These are phyloP conservation scores for Microcebus tavaratra DNA, from an alignment of 2,113 vertebrate species.

Conservation along the genomic window DNA sequence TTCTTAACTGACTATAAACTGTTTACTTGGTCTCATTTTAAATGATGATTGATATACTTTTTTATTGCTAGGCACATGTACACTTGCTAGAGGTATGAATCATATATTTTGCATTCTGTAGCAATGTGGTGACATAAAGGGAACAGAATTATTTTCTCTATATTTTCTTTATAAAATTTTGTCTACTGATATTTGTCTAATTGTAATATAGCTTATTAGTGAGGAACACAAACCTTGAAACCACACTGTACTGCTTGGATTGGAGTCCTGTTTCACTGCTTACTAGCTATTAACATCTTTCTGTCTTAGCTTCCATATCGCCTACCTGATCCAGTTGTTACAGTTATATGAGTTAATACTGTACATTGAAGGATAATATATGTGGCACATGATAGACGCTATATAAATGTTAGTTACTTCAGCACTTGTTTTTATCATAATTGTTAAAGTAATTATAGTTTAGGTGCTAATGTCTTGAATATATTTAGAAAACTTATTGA, in stretches of 20 bases:
- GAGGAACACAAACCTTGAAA: neutral
- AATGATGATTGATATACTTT: neutral
- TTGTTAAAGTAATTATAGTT: neutral
- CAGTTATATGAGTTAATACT: neutral
- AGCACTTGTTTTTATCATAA: neutral
- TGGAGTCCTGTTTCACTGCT: neutral
- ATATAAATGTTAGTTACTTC: neutral
- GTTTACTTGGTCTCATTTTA: constrained; percentile 17
- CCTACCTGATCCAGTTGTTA: neutral
- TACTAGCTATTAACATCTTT: neutral
- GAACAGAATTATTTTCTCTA: neutral
- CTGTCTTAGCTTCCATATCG: neutral
- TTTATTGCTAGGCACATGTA: neutral
- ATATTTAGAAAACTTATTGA: neutral
- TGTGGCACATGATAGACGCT: neutral
- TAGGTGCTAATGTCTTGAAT: neutral
- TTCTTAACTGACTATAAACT: neutral
- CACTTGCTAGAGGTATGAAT: neutral
- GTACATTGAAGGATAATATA: neutral
- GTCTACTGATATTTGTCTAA: neutral
- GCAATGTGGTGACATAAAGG: neutral
- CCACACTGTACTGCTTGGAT: neutral
- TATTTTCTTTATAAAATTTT: neutral
- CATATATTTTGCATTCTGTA: neutral
- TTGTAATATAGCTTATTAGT: neutral